Base-by-base conservation (phyloP, 2,113 vertebrate species). In the Oxygymnocypris stewartii region DNA sequence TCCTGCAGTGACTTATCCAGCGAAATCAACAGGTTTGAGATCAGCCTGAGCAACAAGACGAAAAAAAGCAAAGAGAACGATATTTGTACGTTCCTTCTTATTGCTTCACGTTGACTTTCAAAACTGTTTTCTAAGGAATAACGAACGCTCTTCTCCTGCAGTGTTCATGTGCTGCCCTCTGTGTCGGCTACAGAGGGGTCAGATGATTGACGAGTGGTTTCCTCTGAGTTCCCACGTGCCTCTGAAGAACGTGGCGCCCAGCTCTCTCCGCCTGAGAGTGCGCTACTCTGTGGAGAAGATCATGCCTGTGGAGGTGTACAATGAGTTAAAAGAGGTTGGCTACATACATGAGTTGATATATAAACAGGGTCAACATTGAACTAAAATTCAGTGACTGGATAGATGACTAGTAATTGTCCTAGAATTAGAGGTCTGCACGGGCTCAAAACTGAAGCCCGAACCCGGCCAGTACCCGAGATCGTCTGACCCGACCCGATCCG, bases 61-160 rank as follows among this genome's bases (percentile, higher is more conserved):
- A 99, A 99, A 95, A 99, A 99, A 93, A 99, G 97, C 95, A 99
- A 99, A 96, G 98, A 99, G 93, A 97, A 96, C 88, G 98, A 99
- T 94, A 99, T 99, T 92, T 95, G 98, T 99, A 95, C 96, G 97
- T 97, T 51, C 10, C 7, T 40, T 40, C 40, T 16, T 42, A 7
- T 59, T n/a, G 54, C 65, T 35, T 79, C 31, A 79, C 18, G 7
- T 7, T 77, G 69, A 42, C 25, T 83, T 40, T 16, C 16, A 74
- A 74, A 18, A 44, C n/a, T 63, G 5, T 47, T 5, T 23, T 37
- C 61, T 40, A 23, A 23, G 8, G 14, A 35, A 23, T 23, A 0
- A 65, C 14, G 20, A 42, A 2, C 0, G 25, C 18, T 16, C 1
- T 16, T n/a, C 35, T 79, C 51, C n/a, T 7, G 16, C 91, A 99